Base-by-base conservation (phyloP, 2,888 invertebrate genomes). In the Volucella inflata region DNA sequence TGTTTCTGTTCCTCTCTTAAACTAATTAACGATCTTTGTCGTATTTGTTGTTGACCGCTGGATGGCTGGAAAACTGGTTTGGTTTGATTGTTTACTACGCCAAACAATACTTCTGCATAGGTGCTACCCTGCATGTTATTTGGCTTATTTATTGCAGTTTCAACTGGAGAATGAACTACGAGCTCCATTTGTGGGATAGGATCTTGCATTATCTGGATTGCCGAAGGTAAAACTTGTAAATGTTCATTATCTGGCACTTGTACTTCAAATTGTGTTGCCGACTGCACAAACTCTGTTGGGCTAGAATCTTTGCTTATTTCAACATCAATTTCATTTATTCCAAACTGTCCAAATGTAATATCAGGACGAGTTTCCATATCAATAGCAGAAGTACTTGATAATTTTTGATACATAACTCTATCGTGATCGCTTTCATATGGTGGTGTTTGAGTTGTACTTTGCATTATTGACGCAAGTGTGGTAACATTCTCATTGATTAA, bases 11-110 rank as follows among this genome's bases (percentile, higher is more conserved):
- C 78, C 90, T 59, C 74, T 51, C 16, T 65, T 87, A 88, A 53
- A 68, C 55, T 85, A 87, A 87, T 65, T 81, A 89, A 88, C 42
- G 88, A 83, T 30, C 87, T 57, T 77, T 84, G 74, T 46, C 62
- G 62, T 82, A 68, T 88, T 87, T 89, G 89, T 85, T 90, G 89
- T 87, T 90, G 91, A 89, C 90, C 91, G 91, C 92, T 93, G 94
- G 94, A 94, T 94, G 94, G 93, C 94, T 94, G 94, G 91, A 93
- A 91, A 90, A 88, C 87, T 89, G 89, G 87, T 88, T 88, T 87
- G 88, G 87, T 74, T 16, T 68, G 72, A 17, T 50, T 67, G 51
- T 51, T 80, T 51, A 55, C 40, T 70, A 51, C 60, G 50, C 91
- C 91, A 88, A 91, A 91, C 48, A 91, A 89, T 79, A 91, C 91